Percentiles rank a stretch among this genome's conserved stretches.
phyloP scores from a whole-genome alignment of 2,888 invertebrate species.

The Plagiodera versicolora region DNA sequence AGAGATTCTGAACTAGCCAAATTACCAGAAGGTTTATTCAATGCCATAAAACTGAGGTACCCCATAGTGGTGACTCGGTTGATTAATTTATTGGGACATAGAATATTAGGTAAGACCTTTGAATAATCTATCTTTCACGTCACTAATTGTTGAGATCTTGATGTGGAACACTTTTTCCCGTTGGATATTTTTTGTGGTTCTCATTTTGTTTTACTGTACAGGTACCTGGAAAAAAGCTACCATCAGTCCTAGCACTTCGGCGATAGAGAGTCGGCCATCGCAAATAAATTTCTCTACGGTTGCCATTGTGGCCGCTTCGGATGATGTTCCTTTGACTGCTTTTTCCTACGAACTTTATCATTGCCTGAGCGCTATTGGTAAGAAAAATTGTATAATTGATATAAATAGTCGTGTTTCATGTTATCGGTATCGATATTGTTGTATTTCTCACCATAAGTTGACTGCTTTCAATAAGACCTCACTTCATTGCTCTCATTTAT shows the following conservation, averaged over 20 bases:
- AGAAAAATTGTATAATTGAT: too few species aligned
- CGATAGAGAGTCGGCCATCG: constrained; percentile 68
- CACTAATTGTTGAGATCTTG: too few species aligned
- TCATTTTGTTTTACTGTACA: constrained; percentile 41
- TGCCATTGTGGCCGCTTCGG: constrained; percentile 91
- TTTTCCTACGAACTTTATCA: constrained; percentile 97
- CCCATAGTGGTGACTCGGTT: constrained; percentile 95
- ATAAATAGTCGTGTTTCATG: too few species aligned
- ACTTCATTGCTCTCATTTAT: too few species aligned
- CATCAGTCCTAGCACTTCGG: constrained; percentile 53
- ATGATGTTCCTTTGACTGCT: constrained; percentile 95
- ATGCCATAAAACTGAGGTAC: constrained; percentile 94
- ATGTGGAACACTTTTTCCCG: too few species aligned
- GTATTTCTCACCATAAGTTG: too few species aligned
- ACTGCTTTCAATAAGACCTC: too few species aligned
- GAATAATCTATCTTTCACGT: too few species aligned
- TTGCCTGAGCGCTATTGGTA: constrained; percentile 89
- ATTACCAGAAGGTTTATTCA: constrained; percentile 94
- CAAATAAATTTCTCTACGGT: constrained; percentile 92
- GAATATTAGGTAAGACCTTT: constrained; percentile 71
- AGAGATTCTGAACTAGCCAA: constrained; percentile 97
- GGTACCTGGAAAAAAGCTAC: constrained; percentile 74
- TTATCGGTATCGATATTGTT: too few species aligned
- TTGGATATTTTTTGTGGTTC: not conserved
- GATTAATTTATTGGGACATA: constrained; percentile 92